Percentiles rank a stretch among this genome's conserved stretches.
Evolutionary conservation across 2,888 invertebrate genomes (phyloP).

Genomic region (Hemithea aestivaria): DNA sequence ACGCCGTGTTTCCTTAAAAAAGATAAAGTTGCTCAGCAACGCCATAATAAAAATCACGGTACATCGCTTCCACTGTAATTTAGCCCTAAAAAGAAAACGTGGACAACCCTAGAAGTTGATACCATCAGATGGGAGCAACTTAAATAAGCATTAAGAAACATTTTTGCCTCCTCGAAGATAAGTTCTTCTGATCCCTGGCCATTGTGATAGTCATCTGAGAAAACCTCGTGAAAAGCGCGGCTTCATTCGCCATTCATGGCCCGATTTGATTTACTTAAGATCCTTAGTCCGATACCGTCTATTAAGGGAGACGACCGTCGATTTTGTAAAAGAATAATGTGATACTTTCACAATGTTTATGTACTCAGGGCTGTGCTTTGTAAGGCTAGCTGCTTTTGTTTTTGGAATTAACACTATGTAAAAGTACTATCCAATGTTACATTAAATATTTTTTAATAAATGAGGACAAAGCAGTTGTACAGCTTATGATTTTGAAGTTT

Average conservation of each 20-base stretch:
- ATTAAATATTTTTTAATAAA: too few species aligned
- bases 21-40: too few species aligned
- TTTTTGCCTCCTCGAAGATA: constrained; percentile 69
- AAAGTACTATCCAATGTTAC: too few species aligned
- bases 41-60: too few species aligned
- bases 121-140: constrained; percentile 67
- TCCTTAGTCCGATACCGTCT: constrained; percentile 70
- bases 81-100: constrained; percentile 15
- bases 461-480: too few species aligned
- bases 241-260: constrained; percentile 75
- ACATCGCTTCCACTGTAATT: too few species aligned
- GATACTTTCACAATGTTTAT: constrained; percentile 26
- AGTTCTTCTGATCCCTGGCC: constrained; percentile 70
- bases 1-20: too few species aligned
- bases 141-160: constrained; percentile 75
- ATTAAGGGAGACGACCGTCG: constrained; percentile 61
- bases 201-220: constrained; percentile 76
- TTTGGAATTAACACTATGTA: too few species aligned
- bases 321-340: constrained; percentile 58
- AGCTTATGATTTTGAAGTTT: too few species aligned
- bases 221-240: constrained; percentile 70
- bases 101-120: constrained; percentile 34
- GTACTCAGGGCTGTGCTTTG: constrained; percentile 4
- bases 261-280: constrained; percentile 79
- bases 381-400: constrained; percentile 5